phyloP scores from a whole-genome alignment of 2,797 vertebrate genomes.

The Eleutherodactylus coqui region DNA sequence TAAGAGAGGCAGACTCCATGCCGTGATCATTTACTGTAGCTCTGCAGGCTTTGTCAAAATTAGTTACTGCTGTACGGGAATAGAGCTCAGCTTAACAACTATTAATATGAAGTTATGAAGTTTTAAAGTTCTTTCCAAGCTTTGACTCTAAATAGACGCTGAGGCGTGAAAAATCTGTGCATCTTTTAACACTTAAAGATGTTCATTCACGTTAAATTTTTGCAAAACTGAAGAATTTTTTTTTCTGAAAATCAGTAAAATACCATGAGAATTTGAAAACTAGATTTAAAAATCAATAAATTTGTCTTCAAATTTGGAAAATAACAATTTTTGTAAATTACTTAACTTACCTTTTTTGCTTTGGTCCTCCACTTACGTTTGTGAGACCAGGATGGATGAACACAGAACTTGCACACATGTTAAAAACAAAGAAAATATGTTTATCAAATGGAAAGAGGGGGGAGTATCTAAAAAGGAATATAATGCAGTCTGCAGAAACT shows the following conservation, averaged over 20 bases:
- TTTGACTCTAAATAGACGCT: background rate
- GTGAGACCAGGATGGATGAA: no score
- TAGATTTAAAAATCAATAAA: background rate
- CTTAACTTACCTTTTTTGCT: background rate
- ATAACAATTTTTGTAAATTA: background rate
- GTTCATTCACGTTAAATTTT: background rate
- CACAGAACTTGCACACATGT: no score
- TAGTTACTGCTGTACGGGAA: slow-evolving; percentile 32
- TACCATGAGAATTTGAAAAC: background rate
- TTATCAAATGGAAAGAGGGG: no score
- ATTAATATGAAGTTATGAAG: slow-evolving; percentile 30
- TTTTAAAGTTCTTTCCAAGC: slow-evolving; percentile 12
- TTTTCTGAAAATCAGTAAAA: background rate
- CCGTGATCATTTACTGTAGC: slow-evolving; percentile 46
- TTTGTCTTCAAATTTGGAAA: background rate
- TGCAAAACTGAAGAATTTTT: background rate
- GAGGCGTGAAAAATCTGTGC: background rate
- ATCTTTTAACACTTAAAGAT: background rate
- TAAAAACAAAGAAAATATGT: no score
- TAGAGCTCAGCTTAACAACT: slow-evolving; percentile 8
- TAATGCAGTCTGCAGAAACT: no score
- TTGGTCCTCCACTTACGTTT: background rate
- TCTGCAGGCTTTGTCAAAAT: slow-evolving; percentile 43
- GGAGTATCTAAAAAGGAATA: no score
- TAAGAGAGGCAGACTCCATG: slow-evolving; percentile 32